These are phyloP conservation scores for Tipula confusa DNA, from an alignment of 2,888 invertebrate species.

Conservation along the genomic window DNA sequence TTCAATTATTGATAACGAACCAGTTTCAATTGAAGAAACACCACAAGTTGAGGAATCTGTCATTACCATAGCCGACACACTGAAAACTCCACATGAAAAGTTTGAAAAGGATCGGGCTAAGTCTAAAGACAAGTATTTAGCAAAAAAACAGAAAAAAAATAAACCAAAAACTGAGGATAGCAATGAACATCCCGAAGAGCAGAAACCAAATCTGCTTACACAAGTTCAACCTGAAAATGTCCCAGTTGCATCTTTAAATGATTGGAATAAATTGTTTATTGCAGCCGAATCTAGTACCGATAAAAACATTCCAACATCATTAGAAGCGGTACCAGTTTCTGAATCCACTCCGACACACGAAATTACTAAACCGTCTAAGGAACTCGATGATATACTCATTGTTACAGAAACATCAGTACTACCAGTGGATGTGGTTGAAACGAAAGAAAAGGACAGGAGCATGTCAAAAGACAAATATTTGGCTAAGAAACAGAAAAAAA, in stretches of 20 bases:
- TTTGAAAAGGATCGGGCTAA: background rate
- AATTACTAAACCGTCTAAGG: background rate
- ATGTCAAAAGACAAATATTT: background rate
- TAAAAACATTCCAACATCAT: background rate
- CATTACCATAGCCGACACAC: background rate
- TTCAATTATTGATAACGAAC: constrained; percentile 63
- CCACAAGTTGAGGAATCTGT: background rate
- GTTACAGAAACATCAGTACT: background rate
- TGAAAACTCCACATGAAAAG: background rate
- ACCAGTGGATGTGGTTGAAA: background rate
- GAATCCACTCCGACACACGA: background rate
- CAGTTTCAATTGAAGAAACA: no score
- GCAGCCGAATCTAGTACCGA: background rate
- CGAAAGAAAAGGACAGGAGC: background rate
- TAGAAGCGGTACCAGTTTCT: background rate
- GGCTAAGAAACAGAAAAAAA: background rate
- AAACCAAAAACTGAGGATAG: background rate
- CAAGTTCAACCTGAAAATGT: background rate
- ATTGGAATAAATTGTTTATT: background rate
- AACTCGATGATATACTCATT: background rate
- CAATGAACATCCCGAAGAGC: background rate
- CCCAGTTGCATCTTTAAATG: background rate
- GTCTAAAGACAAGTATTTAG: background rate
- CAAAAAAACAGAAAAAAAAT: background rate
- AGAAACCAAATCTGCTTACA: background rate